Evolutionary conservation across 2,888 invertebrate genomes (phyloP), one percentile per base, ranked within the genome.

Genomic region (Chironomus riparius): DNA sequence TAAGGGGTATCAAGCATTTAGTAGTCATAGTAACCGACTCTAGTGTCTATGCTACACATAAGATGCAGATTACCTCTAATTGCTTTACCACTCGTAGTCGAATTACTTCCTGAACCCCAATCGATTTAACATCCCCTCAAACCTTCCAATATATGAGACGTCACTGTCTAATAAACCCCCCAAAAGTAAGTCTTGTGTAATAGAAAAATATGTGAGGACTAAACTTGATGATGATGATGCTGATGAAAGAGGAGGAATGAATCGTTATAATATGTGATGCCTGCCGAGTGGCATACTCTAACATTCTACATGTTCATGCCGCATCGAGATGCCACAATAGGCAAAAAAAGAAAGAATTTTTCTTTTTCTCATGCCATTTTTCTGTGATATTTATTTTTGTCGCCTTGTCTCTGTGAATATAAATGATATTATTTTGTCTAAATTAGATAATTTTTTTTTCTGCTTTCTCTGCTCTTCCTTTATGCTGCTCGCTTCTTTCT

Each of bases 341-440:
- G 56, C 56, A 18, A 4, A 56, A 18, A 3, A 56, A 18, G 3
- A 15, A 50, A 15, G 5, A 10, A 2, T 56, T 50, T 50, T 15
- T 50, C 13, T 28, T 28, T 28, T 28, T 10, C 38, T 38, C 56
- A n/a, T 56, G 13, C 12, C 21, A 22, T 65, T n/a, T n/a, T 18
- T 22, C 18, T 65, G 18, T 65, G 47, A 68, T 68, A 68, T 68
- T 68, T 68, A 68, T 68, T 47, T 28, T 68, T 18, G 68, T 68
- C 68, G 68, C 68, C 68, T 68, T 38, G 68, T 68, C 68, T 38
- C 70, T 50, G 62, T 72, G 62, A 72, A 72, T 72, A 72, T 72
- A 72, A 72, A 72, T 72, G 72, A 72, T 72, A 28, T 22, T 50
- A 72, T 72, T 61, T 72, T 72, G 28, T 62, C 50, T 62, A 72